A percentile compares a stretch with the other conserved stretches of the same genome.
Conservation (phyloP, 2,797 vertebrate genomes). For the Oreochromis mossambicus region DNA sequence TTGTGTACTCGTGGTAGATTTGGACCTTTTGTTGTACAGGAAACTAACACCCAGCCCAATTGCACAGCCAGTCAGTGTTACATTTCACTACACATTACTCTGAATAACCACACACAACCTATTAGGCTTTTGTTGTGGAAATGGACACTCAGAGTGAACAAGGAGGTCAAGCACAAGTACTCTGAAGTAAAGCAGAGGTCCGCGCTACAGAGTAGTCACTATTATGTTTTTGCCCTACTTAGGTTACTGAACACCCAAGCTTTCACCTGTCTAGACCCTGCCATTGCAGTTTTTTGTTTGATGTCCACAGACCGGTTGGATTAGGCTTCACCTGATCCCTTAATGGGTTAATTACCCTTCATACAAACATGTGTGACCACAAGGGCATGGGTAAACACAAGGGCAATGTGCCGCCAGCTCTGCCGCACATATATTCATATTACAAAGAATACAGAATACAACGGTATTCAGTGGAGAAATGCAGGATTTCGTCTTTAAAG, state of each 20-base stretch:
- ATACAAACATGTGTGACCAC: constrained; percentile 45
- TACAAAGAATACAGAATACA: neutral
- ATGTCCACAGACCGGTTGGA: constrained; percentile 52
- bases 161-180: constrained; percentile 61
- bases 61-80: constrained; percentile 35
- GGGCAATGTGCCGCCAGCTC: neutral
- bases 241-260: constrained; percentile 52
- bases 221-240: constrained; percentile 59
- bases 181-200: constrained; percentile 57
- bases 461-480: neutral
- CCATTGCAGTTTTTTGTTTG: neutral
- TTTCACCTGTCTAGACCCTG: constrained; percentile 64
- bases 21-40: constrained; percentile 22
- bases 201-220: neutral
- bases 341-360: constrained; percentile 67
- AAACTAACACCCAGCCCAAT: constrained; percentile 34
- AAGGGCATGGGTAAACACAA: neutral
- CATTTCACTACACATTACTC: constrained; percentile 54
- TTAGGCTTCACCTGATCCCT: constrained; percentile 55
- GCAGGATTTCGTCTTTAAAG: neutral
- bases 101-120: constrained; percentile 56
- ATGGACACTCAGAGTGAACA: constrained; percentile 56
- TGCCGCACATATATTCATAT: neutral
- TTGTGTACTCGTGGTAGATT: neutral
- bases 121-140: constrained; percentile 68